Conservation (phyloP, 2,888 invertebrate species). For the Bruchidius siliquastri region DNA sequence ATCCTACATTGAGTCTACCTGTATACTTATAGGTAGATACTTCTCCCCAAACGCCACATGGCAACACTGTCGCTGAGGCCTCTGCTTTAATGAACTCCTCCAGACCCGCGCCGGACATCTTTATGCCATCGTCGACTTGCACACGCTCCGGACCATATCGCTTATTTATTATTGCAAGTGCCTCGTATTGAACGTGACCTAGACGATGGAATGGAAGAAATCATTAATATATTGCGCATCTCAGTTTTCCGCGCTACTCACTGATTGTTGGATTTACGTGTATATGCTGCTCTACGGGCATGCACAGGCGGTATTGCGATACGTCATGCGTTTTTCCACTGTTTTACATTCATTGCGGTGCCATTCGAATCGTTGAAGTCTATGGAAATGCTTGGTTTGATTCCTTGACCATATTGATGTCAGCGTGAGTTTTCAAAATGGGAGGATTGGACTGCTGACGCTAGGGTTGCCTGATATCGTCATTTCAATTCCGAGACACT, state of each 20-base stretch:
- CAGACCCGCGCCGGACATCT: constrained; percentile 42
- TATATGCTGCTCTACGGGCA: not conserved
- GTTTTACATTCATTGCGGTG: not conserved
- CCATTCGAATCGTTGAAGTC: not conserved
- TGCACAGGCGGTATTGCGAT: too few relatives aligned
- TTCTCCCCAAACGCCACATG: not conserved
- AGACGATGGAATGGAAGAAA: constrained; percentile 37
- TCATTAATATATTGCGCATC: constrained; percentile 37
- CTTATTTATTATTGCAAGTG: constrained; percentile 44
- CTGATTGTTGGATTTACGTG: not conserved
- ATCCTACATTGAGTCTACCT: too few relatives aligned
- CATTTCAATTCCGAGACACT: too few relatives aligned
- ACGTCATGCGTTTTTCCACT: not conserved
- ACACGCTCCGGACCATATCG: constrained; percentile 46
- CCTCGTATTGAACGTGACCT: constrained; percentile 41
- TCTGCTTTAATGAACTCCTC: constrained; percentile 45
- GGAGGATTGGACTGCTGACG: too few relatives aligned
- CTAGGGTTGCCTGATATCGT: too few relatives aligned
- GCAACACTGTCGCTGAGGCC: not conserved
- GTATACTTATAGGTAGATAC: too few relatives aligned
- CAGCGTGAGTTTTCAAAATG: too few relatives aligned
- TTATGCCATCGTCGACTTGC: constrained; percentile 44
- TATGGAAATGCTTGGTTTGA: not conserved
- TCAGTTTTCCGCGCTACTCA: constrained; percentile 19
- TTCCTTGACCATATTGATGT: too few relatives aligned